Evolutionary conservation across 2,113 vertebrate species (phyloP).

Genomic region (Notothenia coriiceps): DNA sequence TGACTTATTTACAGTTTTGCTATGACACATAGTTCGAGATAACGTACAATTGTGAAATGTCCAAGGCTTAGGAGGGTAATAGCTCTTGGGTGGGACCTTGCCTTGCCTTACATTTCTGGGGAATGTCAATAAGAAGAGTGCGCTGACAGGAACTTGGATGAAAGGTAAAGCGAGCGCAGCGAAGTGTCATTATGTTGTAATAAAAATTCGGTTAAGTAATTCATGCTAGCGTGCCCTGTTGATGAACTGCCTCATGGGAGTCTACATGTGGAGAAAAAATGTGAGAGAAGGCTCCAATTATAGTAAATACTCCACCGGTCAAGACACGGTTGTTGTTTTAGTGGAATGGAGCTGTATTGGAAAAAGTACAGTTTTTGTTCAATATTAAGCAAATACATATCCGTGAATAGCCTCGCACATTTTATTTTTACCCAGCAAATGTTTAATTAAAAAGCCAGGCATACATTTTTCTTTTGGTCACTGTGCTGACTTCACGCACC

Average conservation of each 20-base stretch:
- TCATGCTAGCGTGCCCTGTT: conserved; percentile 17
- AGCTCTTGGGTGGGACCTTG: conserved; percentile 33
- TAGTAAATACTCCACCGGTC: conserved; percentile 7
- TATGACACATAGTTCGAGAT: conserved; percentile 41
- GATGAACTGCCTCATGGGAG: conserved; percentile 38
- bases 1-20: conserved; percentile 44
- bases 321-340: background rate
- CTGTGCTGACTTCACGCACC: background rate
- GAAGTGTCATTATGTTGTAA: conserved; percentile 21
- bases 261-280: conserved; percentile 17
- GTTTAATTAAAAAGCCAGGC: background rate
- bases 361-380: background rate
- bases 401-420: background rate
- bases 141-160: conserved; percentile 60
- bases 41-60: conserved; percentile 17
- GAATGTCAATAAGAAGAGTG: conserved; percentile 15
- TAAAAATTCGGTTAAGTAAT: conserved; percentile 45
- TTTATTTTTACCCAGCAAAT: conserved; percentile 17
- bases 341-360: background rate
- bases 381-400: background rate
- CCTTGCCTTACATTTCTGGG: conserved; percentile 4
- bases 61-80: conserved; percentile 36
- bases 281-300: conserved; percentile 10
- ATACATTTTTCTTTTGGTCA: background rate
- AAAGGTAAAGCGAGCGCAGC: conserved; percentile 20